Conservation (phyloP, 2,888 invertebrate genomes). For the Sisyra terminalis region DNA sequence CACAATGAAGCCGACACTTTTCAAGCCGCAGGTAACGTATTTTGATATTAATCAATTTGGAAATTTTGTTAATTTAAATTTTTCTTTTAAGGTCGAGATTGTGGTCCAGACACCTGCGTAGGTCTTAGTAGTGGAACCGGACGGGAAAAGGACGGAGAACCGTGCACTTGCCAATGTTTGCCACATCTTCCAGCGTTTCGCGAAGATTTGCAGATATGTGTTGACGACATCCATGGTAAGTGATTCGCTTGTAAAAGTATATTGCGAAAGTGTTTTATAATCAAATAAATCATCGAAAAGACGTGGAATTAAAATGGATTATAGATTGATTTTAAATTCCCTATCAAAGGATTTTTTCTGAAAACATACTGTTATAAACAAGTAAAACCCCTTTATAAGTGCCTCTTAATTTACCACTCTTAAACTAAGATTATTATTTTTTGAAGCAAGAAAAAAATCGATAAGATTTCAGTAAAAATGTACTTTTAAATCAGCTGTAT, state of each 20-base stretch:
- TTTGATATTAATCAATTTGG: constrained; percentile 3
- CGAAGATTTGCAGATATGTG: constrained; percentile 71
- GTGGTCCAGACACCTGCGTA: constrained; percentile 45
- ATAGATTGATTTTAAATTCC: no score
- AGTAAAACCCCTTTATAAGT: no score
- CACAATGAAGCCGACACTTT: constrained; percentile 6
- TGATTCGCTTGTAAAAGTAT: constrained; percentile 8
- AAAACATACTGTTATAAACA: no score
- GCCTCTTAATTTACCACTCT: no score
- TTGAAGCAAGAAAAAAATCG: no score
- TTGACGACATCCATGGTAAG: constrained; percentile 72
- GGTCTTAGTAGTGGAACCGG: constrained; percentile 52
- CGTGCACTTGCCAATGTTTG: constrained; percentile 66
- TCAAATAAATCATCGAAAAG: background rate
- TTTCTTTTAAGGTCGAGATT: constrained; percentile 29
- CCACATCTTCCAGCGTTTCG: constrained; percentile 61
- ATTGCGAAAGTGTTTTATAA: background rate
- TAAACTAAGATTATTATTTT: no score
- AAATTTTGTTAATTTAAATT: constrained; percentile 5
- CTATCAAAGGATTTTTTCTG: no score
- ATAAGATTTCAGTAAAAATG: no score
- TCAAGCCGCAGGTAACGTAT: constrained; percentile 1
- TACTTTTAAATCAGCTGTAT: no score
- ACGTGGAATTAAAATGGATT: no score
- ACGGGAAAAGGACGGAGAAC: constrained; percentile 23